Base-by-base conservation (phyloP, 2,797 vertebrate species). In the Otolemur crassicaudatus region DNA sequence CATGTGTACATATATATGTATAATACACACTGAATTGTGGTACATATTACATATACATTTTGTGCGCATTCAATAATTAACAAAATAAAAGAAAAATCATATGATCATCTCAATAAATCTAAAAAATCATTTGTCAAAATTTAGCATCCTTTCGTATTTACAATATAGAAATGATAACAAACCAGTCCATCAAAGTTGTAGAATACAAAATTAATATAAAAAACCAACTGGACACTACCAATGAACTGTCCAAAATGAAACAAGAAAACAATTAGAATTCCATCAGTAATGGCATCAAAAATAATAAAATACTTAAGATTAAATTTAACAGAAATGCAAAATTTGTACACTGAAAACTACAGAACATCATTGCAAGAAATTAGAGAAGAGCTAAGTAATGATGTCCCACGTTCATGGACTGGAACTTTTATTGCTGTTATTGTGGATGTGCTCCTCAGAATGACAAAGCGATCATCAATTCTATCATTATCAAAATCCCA, bases 1-100 rank as follows among this genome's bases (percentile, higher is more conserved):
- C 9, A 23, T 5, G 9, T 10, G 46, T 37, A 11, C 16, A 27
- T 53, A 14, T 0, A 0, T n/a, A 49, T 4, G 31, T 34, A 3
- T 56, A 29, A 61, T 58, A 49, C 20, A 72, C 3, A 22, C 31
- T 73, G 31, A 22, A 16, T 67, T 27, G 14, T 29, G 3, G 29
- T 77, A 27, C 31, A 10, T 13, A 34, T 25, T 3, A 37, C 20
- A 2, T 3, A 37, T 37, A 37, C 31, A 67, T 34, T 65, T 46
- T 76, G 29, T 63, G 53, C 60, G 9, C 27, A 27, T n/a, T 25
- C 16, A 20, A 31, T 49, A 63, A 77, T 65, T 43, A 77, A 65
- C 6, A 25, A 17, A 65, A 22, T 31, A 58, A 40, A 34, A 67
- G 19, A 65, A 79, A 65, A 86, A 37, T 20, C n/a, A 9, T 37